These are phyloP conservation scores for Syngnathus typhle DNA, from an alignment of 2,113 vertebrate species.

Conservation along the genomic window DNA sequence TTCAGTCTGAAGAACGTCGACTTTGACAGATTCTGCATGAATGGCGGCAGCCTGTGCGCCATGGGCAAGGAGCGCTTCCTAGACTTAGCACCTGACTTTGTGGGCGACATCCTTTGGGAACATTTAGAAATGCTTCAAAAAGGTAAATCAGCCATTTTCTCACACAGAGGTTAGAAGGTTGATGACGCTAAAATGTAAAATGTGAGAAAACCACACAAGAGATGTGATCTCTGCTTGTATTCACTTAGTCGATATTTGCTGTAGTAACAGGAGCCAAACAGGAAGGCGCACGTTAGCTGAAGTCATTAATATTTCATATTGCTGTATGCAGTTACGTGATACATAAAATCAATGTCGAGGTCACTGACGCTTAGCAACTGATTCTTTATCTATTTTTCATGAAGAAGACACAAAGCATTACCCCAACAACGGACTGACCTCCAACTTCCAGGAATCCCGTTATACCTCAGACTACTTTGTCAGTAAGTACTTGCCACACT, in stretches of 20 bases:
- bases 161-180: background rate
- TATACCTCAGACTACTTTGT: constrained; percentile 97
- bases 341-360: constrained; percentile 66
- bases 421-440: constrained; percentile 81
- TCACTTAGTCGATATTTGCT: constrained; percentile 33
- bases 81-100: constrained; percentile 94
- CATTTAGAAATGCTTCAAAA: constrained; percentile 98
- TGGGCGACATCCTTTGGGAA: constrained; percentile 98
- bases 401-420: constrained; percentile 91
- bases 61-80: constrained; percentile 97
- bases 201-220: background rate
- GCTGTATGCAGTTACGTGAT: constrained; percentile 64
- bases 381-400: constrained; percentile 66
- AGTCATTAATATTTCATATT: constrained; percentile 65
- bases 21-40: constrained; percentile 95
- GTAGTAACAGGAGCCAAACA: constrained; percentile 55
- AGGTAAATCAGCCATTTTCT: constrained; percentile 70
- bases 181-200: background rate
- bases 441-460: constrained; percentile 88
- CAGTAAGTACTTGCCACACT: constrained; percentile 80
- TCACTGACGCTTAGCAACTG: constrained; percentile 49
- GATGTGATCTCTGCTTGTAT: constrained; percentile 8
- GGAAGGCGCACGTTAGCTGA: constrained; percentile 52
- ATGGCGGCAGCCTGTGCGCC: constrained; percentile 84
- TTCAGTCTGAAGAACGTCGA: constrained; percentile 96